These are phyloP conservation scores for Troilus luridus DNA, from an alignment of 2,888 invertebrate genomes.

Conservation along the genomic window DNA sequence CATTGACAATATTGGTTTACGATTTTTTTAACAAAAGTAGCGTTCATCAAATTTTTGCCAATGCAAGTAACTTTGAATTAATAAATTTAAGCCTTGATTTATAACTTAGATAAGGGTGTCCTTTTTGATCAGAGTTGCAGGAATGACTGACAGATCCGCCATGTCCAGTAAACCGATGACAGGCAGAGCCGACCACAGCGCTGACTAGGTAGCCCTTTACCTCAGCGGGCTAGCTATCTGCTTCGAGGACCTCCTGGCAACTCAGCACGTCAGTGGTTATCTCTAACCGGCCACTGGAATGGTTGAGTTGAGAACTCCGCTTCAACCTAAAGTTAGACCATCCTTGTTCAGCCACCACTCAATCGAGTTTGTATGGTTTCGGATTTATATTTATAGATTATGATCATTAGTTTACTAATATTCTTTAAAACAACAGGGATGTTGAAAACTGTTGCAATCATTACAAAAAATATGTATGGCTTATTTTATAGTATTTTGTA, in stretches of 20 bases:
- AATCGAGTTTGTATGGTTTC: neutral
- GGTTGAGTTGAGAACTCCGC: neutral
- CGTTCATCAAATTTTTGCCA: too few relatives aligned
- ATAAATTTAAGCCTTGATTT: neutral
- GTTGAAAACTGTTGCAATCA: too few relatives aligned
- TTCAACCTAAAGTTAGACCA: neutral
- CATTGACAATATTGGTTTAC: too few relatives aligned
- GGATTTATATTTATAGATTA: neutral
- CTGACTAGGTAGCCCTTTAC: neutral
- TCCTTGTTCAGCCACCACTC: neutral
- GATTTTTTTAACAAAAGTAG: too few relatives aligned
- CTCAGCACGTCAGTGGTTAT: constrained; percentile 2
- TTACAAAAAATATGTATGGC: too few relatives aligned
- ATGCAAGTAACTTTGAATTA: neutral
- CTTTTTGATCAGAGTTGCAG: neutral
- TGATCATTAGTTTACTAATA: too few relatives aligned
- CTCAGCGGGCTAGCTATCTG: neutral
- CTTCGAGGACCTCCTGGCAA: neutral
- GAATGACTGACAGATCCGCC: neutral
- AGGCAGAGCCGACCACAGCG: neutral
- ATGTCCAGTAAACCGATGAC: neutral
- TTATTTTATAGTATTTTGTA: too few relatives aligned
- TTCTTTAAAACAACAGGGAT: too few relatives aligned
- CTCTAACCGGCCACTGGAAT: neutral
- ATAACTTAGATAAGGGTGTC: too few relatives aligned